Conservation (phyloP, 2,113 vertebrate species). For the Ancistrus triradiatus region DNA sequence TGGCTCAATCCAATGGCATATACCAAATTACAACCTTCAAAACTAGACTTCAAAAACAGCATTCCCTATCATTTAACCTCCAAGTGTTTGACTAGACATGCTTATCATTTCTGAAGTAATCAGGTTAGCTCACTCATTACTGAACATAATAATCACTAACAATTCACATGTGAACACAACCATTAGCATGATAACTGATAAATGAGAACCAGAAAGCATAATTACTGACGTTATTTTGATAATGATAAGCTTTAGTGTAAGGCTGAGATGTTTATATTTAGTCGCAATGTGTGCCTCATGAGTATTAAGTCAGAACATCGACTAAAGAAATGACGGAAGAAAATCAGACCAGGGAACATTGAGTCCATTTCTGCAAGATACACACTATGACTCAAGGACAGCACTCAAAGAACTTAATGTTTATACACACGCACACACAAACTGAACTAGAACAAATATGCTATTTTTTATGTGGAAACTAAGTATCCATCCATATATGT, state of each 20-base stretch:
- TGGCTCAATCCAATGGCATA: slow-evolving; percentile 61
- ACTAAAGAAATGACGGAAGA: slow-evolving; percentile 55
- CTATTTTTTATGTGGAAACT: too few species aligned
- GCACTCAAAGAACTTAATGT: slow-evolving; percentile 42
- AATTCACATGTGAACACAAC: neutral
- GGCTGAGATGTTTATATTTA: slow-evolving; percentile 8
- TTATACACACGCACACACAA: slow-evolving; percentile 42
- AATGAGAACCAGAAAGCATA: neutral
- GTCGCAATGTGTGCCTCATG: slow-evolving; percentile 19
- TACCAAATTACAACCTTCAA: slow-evolving; percentile 51
- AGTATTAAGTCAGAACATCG: slow-evolving; percentile 40
- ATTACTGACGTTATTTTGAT: slow-evolving; percentile 8
- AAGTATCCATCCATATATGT: neutral
- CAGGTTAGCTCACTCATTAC: neutral
- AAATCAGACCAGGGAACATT: slow-evolving; percentile 51
- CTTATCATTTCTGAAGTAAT: neutral
- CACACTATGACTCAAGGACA: slow-evolving; percentile 51
- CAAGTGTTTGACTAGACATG: slow-evolving; percentile 15
- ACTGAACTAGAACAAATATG: slow-evolving; percentile 5
- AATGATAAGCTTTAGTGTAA: neutral
- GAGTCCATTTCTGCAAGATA: slow-evolving; percentile 42
- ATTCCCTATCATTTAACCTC: slow-evolving; percentile 11
- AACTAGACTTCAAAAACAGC: too few species aligned
- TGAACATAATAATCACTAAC: slow-evolving; percentile 5
- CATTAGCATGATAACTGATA: neutral